Conservation (phyloP, 1,140 invertebrate species). For the Matsumurasca onukii region DNA sequence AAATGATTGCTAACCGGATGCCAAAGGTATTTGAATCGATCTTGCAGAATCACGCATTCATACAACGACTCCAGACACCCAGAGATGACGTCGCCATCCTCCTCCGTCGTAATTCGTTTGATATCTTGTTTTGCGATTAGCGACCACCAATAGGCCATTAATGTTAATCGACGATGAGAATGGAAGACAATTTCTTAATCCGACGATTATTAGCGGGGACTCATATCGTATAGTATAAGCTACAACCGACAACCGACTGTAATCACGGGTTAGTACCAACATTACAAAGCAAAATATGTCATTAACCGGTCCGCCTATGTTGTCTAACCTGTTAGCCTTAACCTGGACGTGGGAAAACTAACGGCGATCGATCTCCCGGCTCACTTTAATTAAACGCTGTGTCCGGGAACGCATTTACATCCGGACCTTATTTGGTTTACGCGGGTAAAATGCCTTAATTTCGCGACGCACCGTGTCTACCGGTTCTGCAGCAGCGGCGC, state of each 20-base stretch:
- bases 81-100: no score
- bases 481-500: no score
- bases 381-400: background rate
- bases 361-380: background rate
- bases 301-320: slow-evolving; percentile 3
- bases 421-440: background rate
- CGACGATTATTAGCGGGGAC: slow-evolving; percentile 3
- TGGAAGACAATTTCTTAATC: slow-evolving; percentile 23
- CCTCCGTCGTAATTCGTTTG: background rate
- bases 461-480: no score
- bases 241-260: background rate
- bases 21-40: no score
- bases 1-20: no score
- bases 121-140: slow-evolving; percentile 26
- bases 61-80: no score
- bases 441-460: no score
- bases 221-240: no score
- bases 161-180: slow-evolving; percentile 5
- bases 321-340: slow-evolving; percentile 19
- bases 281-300: slow-evolving; percentile 19
- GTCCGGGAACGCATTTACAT: background rate
- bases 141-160: slow-evolving; percentile 20
- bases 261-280: slow-evolving; percentile 12
- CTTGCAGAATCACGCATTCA: no score
- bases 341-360: slow-evolving; percentile 18